Evolutionary conservation across 2,888 invertebrate species (phyloP).

Genomic region (Dioctria linearis): DNA sequence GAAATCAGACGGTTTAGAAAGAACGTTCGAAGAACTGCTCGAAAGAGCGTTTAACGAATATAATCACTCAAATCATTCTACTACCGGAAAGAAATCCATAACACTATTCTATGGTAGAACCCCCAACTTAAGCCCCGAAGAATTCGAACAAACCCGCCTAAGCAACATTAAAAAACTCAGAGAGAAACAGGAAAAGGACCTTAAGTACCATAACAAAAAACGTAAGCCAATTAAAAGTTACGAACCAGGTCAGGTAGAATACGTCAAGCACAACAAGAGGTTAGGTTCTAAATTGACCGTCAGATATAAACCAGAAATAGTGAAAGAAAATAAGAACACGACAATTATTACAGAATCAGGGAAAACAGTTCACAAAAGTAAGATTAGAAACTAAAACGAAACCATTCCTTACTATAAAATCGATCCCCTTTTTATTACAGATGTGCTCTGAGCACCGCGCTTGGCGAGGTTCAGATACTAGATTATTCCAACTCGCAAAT

Average conservation of each 20-base stretch:
- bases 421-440: too few species aligned
- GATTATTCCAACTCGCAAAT: too few species aligned
- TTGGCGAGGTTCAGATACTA: too few species aligned
- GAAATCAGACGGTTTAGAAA: constrained; percentile 50
- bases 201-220: constrained; percentile 57
- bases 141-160: constrained; percentile 57
- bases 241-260: constrained; percentile 54
- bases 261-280: constrained; percentile 59
- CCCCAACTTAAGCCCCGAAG: constrained; percentile 53
- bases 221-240: constrained; percentile 55
- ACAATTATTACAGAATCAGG: constrained; percentile 13
- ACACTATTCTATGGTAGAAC: constrained; percentile 57
- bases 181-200: too few species aligned
- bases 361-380: constrained; percentile 8
- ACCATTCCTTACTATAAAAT: too few species aligned
- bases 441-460: too few species aligned
- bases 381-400: too few species aligned
- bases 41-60: constrained; percentile 57
- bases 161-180: too few species aligned
- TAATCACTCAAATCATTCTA: constrained; percentile 58
- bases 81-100: constrained; percentile 56
- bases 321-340: constrained; percentile 50
- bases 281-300: too few species aligned
- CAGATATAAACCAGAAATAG: constrained; percentile 55
- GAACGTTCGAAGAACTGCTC: constrained; percentile 57